phyloP scores from a whole-genome alignment of 1,140 invertebrate species.

The Ylistrum balloti region DNA sequence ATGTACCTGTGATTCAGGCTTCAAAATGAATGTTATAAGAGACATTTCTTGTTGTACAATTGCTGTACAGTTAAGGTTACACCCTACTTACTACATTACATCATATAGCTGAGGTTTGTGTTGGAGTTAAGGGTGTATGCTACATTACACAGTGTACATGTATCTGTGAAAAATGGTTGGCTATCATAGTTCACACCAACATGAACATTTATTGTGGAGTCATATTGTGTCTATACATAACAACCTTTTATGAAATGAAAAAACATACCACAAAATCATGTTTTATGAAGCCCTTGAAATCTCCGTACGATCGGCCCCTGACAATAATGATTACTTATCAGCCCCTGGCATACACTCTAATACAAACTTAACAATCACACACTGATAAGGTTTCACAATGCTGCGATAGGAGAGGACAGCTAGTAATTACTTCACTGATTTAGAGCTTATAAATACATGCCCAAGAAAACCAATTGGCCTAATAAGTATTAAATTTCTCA shows the following conservation, averaged over 20 bases:
- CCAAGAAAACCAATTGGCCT: neutral
- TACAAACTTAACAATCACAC: conserved; percentile 2
- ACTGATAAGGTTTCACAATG: neutral
- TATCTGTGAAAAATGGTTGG: too few species aligned
- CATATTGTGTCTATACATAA: neutral
- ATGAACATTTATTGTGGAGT: neutral
- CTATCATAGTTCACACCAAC: neutral
- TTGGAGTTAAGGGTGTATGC: neutral
- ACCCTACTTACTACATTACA: too few species aligned
- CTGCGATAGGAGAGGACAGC: conserved; percentile 15
- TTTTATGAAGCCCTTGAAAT: too few species aligned
- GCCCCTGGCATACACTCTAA: neutral
- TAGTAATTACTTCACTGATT: neutral
- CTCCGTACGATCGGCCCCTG: neutral
- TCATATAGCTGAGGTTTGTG: neutral
- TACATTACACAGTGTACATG: neutral
- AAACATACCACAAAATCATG: neutral
- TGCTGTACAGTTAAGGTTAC: too few species aligned
- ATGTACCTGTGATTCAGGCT: too few species aligned
- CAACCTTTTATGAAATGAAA: neutral
- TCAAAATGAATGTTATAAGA: too few species aligned
- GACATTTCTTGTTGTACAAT: too few species aligned
- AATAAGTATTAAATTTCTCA: conserved; percentile 10
- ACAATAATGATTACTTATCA: neutral
- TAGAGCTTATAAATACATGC: neutral